Percentiles rank a stretch among this genome's conserved stretches.
phyloP scores from a whole-genome alignment of 1,140 invertebrate genomes.

The Solenopsis invicta region DNA sequence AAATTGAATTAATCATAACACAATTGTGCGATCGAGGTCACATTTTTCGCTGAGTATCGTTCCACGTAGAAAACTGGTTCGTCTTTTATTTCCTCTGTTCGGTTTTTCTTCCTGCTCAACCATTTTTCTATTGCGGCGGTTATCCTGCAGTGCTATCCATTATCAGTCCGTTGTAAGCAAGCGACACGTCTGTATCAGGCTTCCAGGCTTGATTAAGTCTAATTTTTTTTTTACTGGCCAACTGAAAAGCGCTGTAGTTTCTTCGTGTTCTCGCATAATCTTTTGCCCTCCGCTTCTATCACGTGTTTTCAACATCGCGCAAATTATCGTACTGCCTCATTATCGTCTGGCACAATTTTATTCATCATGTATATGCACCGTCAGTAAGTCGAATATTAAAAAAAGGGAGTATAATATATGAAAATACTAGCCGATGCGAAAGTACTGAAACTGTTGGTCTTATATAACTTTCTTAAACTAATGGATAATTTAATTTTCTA shows the following conservation, averaged over 20 bases:
- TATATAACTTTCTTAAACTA: constrained; percentile 76
- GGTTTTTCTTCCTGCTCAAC: neutral
- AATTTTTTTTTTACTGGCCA: constrained; percentile 84
- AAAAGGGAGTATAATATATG: constrained; percentile 15
- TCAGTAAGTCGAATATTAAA: constrained; percentile 33
- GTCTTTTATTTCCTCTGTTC: neutral
- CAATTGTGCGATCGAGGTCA: neutral
- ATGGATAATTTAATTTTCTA: constrained; percentile 80
- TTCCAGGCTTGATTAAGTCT: constrained; percentile 81
- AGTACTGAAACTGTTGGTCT: constrained; percentile 47
- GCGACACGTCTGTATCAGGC: constrained; percentile 71
- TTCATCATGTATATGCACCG: constrained; percentile 21
- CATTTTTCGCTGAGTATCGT: constrained; percentile 27
- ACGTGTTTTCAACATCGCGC: constrained; percentile 55
- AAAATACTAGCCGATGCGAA: neutral
- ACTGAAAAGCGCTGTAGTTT: constrained; percentile 77
- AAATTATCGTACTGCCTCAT: constrained; percentile 30
- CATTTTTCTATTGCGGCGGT: constrained; percentile 58
- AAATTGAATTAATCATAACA: constrained; percentile 53
- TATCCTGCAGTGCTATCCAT: constrained; percentile 73
- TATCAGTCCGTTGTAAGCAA: constrained; percentile 39
- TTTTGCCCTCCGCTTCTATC: constrained; percentile 23
- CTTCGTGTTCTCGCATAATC: constrained; percentile 51
- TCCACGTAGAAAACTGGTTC: neutral
- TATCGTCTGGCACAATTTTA: neutral